Conservation (phyloP, 2,113 vertebrate species). For the Coturnix japonica region DNA sequence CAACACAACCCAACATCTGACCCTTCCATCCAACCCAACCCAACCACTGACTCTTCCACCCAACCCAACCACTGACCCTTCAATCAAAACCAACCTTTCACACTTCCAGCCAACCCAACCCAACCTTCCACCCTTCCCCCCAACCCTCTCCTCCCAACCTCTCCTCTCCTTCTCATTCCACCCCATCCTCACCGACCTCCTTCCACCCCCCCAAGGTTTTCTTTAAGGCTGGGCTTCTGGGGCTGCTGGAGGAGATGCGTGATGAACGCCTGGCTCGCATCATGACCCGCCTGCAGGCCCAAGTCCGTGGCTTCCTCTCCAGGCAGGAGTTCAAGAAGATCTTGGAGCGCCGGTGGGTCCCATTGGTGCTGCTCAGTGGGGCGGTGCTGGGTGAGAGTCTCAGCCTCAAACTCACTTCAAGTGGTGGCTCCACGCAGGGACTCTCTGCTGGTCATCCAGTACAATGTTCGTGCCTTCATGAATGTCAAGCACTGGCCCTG, state of each 20-base stretch:
- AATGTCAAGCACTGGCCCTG: conserved; percentile 93
- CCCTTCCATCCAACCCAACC: no score
- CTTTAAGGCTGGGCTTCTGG: conserved; percentile 90
- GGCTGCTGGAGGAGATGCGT: conserved; percentile 89
- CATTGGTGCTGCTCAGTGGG: no score
- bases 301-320: conserved; percentile 86
- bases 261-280: conserved; percentile 89
- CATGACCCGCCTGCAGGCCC: conserved; percentile 88
- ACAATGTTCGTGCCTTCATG: conserved; percentile 93
- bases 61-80: background rate
- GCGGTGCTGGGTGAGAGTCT: no score
- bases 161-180: no score
- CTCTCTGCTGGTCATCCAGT: conserved; percentile 89
- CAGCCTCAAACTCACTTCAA: no score
- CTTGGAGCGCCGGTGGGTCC: conserved; percentile 83
- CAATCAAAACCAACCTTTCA: background rate
- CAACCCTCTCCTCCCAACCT: no score
- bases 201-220: conserved; percentile 67
- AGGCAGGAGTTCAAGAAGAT: conserved; percentile 91
- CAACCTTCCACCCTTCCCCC: no score
- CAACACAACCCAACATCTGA: no score
- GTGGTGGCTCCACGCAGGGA: conserved; percentile 74
- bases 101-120: no score
- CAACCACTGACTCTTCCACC: no score
- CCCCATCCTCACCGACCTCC: no score